A percentile compares a stretch with the other conserved stretches of the same genome.
These are phyloP conservation scores for Cheumatopsyche charites DNA, from an alignment of 1,140 invertebrate genomes.

Conservation along the genomic window DNA sequence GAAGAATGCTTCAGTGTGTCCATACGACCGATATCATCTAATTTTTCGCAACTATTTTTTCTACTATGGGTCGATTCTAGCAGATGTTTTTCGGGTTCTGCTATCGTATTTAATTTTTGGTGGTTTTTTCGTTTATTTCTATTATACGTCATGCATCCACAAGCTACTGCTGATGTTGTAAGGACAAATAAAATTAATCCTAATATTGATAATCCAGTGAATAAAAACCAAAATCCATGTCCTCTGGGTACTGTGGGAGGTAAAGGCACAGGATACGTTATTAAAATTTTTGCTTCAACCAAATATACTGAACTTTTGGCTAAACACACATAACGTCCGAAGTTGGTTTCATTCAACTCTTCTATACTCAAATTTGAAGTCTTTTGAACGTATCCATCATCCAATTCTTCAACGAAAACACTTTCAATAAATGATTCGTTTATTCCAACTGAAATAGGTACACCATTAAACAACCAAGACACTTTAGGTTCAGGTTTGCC, in stretches of 20 bases:
- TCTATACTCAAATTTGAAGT: slow-evolving; percentile 60
- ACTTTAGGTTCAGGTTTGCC: slow-evolving; percentile 85
- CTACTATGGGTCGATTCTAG: slow-evolving; percentile 60
- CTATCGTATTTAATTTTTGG: slow-evolving; percentile 76
- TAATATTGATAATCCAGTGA: slow-evolving; percentile 58
- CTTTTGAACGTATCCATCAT: slow-evolving; percentile 49
- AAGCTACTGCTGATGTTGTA: slow-evolving; percentile 49
- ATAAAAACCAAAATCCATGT: slow-evolving; percentile 57
- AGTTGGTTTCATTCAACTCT: slow-evolving; percentile 58
- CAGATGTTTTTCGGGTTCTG: slow-evolving; percentile 83
- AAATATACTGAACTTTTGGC: slow-evolving; percentile 57
- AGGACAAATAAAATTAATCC: slow-evolving; percentile 52
- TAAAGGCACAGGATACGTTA: slow-evolving; percentile 54
- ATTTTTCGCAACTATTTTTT: slow-evolving; percentile 41
- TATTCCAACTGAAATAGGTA: slow-evolving; percentile 53
- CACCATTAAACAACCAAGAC: slow-evolving; percentile 62
- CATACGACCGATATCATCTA: slow-evolving; percentile 31
- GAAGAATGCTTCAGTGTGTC: slow-evolving; percentile 53
- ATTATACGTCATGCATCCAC: slow-evolving; percentile 56
- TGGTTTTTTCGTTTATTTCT: slow-evolving; percentile 63
- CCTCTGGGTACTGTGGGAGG: slow-evolving; percentile 55
- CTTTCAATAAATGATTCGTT: slow-evolving; percentile 52
- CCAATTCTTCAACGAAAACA: slow-evolving; percentile 27
- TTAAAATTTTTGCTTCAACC: slow-evolving; percentile 57
- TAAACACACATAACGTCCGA: slow-evolving; percentile 59